phyloP scores from a whole-genome alignment of 2,797 vertebrate genomes.

The Enoplosus armatus region DNA sequence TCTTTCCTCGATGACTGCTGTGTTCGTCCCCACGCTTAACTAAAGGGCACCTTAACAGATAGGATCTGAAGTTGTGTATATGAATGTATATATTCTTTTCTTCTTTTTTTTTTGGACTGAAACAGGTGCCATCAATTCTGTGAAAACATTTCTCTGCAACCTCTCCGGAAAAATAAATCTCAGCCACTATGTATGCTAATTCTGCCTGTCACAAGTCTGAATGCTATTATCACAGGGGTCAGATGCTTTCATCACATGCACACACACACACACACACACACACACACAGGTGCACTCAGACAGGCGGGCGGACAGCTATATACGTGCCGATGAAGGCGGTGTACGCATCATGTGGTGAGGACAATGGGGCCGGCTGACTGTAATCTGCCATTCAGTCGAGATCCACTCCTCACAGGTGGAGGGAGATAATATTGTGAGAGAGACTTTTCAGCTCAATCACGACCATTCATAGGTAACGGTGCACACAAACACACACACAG shows the following conservation, averaged over 20 bases:
- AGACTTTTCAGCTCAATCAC: constrained; percentile 56
- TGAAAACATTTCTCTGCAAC: constrained; percentile 36
- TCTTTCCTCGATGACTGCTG: neutral
- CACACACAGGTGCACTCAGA: neutral
- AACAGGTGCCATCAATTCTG: constrained; percentile 40
- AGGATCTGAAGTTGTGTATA: neutral
- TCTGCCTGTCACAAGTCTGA: constrained; percentile 67
- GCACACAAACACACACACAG: constrained; percentile 1
- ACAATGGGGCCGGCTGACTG: constrained; percentile 53
- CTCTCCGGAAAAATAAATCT: constrained; percentile 55
- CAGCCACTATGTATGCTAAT: constrained; percentile 83
- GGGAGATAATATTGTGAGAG: constrained; percentile 67
- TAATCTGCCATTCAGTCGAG: constrained; percentile 64
- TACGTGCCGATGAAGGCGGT: neutral
- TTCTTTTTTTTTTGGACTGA: neutral
- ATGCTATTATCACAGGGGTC: constrained; percentile 74
- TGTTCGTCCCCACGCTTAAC: neutral
- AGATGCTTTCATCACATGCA: constrained; percentile 47
- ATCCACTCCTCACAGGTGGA: constrained; percentile 60
- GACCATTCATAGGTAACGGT: constrained; percentile 22
- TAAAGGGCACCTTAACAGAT: constrained; percentile 26
- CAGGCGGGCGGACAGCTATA: constrained; percentile 1
- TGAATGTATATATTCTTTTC: neutral
- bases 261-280: neutral
- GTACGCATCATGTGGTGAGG: constrained; percentile 39